phyloP scores from a whole-genome alignment of 2,797 vertebrate genomes.

The Propithecus deckenii region DNA sequence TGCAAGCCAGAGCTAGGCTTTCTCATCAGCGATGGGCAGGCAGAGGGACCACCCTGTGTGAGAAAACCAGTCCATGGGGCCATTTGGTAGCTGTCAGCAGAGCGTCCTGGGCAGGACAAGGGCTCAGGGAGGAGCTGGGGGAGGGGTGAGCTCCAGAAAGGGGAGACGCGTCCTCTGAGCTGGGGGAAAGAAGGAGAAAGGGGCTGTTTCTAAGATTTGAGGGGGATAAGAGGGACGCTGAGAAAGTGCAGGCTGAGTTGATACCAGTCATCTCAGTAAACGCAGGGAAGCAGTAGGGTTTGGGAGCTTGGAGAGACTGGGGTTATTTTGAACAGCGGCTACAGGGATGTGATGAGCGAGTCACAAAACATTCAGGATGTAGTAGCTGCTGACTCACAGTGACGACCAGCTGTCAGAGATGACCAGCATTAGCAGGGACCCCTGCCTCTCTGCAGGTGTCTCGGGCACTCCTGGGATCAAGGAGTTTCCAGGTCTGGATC shows the following conservation, averaged over 20 bases:
- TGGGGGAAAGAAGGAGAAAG: background rate
- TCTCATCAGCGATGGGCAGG: rapidly evolving
- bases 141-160: background rate
- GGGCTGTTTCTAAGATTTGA: background rate
- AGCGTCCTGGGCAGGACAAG: background rate
- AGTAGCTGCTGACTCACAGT: rapidly evolving
- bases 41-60: background rate
- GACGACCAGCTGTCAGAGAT: rapidly evolving
- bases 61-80: rapidly evolving
- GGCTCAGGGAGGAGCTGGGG: background rate
- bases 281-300: no score
- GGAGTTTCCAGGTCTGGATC: background rate
- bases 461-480: background rate
- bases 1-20: no score
- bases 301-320: background rate
- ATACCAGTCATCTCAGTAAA: rapidly evolving
- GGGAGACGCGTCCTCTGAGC: background rate
- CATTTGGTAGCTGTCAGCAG: background rate
- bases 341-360: no score
- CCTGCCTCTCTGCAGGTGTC: background rate
- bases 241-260: background rate
- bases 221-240: background rate
- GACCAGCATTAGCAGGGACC: rapidly evolving
- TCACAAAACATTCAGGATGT: background rate
- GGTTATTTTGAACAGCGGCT: background rate